Conservation (phyloP, 2,113 vertebrate genomes). For the Oreochromis aureus region DNA sequence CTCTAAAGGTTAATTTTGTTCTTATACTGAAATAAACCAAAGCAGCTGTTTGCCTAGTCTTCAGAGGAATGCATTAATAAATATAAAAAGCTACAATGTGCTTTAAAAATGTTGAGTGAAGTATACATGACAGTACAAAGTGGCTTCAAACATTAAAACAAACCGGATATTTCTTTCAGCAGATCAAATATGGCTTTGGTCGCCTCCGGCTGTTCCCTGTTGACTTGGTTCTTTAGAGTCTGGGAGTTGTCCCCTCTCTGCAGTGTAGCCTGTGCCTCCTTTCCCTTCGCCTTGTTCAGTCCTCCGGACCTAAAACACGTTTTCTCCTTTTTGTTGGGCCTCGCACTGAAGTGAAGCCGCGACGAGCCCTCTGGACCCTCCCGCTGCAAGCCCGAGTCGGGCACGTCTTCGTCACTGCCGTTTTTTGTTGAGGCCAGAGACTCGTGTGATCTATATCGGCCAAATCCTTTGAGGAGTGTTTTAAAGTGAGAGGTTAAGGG, state of each 20-base stretch:
- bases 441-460: conserved; percentile 48
- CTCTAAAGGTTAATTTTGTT: neutral
- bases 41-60: neutral
- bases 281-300: conserved; percentile 23
- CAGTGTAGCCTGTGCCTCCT: conserved; percentile 9
- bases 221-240: conserved; percentile 38
- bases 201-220: conserved; percentile 59
- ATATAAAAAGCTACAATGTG: neutral
- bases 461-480: conserved; percentile 39
- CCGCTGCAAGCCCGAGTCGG: neutral
- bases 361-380: neutral
- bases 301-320: neutral
- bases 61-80: neutral
- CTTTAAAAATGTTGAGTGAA: neutral
- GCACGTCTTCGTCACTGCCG: neutral
- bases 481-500: conserved; percentile 46
- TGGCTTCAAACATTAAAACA: conserved; percentile 20
- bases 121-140: neutral
- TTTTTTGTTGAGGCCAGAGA: conserved; percentile 34
- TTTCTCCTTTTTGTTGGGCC: conserved; percentile 50
- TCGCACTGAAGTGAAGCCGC: neutral
- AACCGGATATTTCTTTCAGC: conserved; percentile 76
- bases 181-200: conserved; percentile 74
- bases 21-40: neutral
- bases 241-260: conserved; percentile 32